phyloP scores from a whole-genome alignment of 2,888 invertebrate genomes.

The Drosophila vallismaia region DNA sequence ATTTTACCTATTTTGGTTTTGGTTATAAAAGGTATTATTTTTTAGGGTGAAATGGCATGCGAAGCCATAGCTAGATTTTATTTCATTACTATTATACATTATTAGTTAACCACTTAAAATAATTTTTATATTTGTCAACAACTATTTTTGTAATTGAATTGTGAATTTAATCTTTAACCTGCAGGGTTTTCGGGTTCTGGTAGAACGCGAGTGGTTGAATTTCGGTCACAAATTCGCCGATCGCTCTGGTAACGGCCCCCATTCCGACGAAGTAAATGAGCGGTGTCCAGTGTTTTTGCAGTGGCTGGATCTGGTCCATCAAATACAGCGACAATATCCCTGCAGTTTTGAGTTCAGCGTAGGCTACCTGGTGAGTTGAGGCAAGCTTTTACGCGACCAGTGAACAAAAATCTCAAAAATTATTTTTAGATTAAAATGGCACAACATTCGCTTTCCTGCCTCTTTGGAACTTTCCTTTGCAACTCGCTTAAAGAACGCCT shows the following conservation, averaged over 20 bases:
- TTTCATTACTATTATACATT: too few species aligned
- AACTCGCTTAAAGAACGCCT: conserved; percentile 91
- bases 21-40: too few species aligned
- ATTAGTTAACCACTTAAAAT: too few species aligned
- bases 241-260: conserved; percentile 93
- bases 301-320: conserved; percentile 98
- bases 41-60: too few species aligned
- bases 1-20: too few species aligned
- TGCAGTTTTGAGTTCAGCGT: conserved; percentile 98
- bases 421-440: conserved; percentile 92
- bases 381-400: background rate
- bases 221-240: conserved; percentile 99
- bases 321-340: conserved; percentile 93
- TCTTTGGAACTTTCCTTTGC: conserved; percentile 98
- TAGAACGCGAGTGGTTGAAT: conserved; percentile 98
- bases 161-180: too few species aligned
- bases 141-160: too few species aligned
- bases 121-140: too few species aligned
- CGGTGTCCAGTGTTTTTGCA: conserved; percentile 98
- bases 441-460: conserved; percentile 97
- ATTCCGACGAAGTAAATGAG: conserved; percentile 95
- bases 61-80: too few species aligned
- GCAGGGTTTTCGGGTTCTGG: conserved; percentile 95
- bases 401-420: too few species aligned
- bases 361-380: conserved; percentile 90